phyloP scores from a whole-genome alignment of 2,113 vertebrate species.

The Syngnathoides biaculeatus region DNA sequence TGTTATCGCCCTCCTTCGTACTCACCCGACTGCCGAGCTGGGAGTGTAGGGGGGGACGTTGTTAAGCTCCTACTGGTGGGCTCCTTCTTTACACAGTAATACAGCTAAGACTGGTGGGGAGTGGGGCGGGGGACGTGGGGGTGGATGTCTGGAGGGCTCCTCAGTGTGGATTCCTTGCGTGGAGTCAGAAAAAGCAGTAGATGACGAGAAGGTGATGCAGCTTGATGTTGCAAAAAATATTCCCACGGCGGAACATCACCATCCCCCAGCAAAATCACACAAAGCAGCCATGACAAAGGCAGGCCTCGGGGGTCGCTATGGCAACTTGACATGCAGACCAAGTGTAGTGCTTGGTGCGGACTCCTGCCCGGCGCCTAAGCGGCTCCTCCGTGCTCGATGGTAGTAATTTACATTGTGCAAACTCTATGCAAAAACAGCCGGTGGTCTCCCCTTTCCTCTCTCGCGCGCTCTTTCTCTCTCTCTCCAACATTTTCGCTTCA shows the following conservation, averaged over 20 bases:
- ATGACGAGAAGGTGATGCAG: constrained; percentile 17
- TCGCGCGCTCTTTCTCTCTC: background rate
- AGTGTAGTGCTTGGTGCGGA: constrained; percentile 49
- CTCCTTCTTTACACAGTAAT: constrained; percentile 34
- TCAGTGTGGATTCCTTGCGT: constrained; percentile 49
- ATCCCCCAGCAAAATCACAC: constrained; percentile 51
- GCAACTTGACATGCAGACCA: constrained; percentile 42
- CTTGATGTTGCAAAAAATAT: constrained; percentile 37
- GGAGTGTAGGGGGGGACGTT: background rate
- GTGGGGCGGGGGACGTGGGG: background rate
- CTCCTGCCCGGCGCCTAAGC: constrained; percentile 37
- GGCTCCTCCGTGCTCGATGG: constrained; percentile 12
- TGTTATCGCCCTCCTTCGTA: constrained; percentile 31
- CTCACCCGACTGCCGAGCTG: constrained; percentile 40
- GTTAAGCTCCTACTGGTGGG: constrained; percentile 50
- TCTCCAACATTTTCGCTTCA: constrained; percentile 60
- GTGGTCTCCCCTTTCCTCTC: constrained; percentile 48
- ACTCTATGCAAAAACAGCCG: constrained; percentile 56
- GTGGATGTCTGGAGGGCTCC: constrained; percentile 33
- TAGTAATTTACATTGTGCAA: constrained; percentile 34
- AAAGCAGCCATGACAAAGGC: constrained; percentile 50
- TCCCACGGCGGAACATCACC: constrained; percentile 66
- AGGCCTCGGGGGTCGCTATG: constrained; percentile 46
- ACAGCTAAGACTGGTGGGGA: constrained; percentile 37
- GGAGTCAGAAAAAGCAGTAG: constrained; percentile 33